These are phyloP conservation scores for Tetrax tetrax DNA, from an alignment of 2,113 vertebrate species.

Conservation along the genomic window DNA sequence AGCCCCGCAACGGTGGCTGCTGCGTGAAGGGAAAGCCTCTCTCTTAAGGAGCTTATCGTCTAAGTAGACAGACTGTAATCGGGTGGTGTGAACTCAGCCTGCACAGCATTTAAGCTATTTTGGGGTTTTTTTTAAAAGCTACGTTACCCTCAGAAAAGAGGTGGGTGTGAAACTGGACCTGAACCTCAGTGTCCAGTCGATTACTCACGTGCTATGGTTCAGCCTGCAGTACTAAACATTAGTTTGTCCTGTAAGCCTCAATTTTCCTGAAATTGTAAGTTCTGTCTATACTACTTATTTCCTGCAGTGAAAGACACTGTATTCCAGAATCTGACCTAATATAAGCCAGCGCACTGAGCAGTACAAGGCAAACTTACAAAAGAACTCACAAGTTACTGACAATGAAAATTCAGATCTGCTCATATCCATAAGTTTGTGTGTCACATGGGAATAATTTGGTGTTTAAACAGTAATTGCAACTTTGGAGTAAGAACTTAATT, in stretches of 20 bases:
- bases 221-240: background rate
- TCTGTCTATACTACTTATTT: background rate
- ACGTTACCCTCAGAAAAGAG: background rate
- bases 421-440: background rate
- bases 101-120: background rate
- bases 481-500: conserved; percentile 22
- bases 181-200: background rate
- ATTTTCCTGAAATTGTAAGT: background rate
- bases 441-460: background rate
- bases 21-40: background rate
- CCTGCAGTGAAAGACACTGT: background rate
- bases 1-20: background rate
- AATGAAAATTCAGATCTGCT: background rate
- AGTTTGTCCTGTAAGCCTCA: background rate
- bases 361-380: background rate
- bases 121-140: background rate
- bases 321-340: conserved; percentile 18
- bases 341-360: background rate
- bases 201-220: background rate
- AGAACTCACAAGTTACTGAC: background rate
- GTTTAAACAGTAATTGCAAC: background rate
- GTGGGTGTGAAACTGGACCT: background rate
- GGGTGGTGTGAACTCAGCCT: background rate
- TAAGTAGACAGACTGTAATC: background rate
- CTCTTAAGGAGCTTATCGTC: background rate